Conservation (phyloP, 2,888 invertebrate species). For the Achlya flavicornis region DNA sequence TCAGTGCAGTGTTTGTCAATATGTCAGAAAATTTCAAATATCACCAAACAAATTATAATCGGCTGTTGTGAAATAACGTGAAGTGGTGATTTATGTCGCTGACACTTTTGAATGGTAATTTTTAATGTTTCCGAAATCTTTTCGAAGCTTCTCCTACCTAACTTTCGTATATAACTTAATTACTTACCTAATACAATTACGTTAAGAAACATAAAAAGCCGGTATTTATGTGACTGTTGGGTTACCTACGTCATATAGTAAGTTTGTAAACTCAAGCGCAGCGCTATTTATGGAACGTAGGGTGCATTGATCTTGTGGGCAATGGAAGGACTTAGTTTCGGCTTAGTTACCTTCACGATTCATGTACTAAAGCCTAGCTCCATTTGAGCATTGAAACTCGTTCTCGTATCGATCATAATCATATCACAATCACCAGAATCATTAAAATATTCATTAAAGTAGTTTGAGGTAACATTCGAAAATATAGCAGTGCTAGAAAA, state of each 20-base stretch:
- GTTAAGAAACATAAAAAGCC: background rate
- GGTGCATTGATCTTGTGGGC: conserved; percentile 64
- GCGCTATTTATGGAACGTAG: conserved; percentile 59
- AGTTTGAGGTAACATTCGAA: background rate
- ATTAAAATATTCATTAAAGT: background rate
- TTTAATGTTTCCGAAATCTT: no score
- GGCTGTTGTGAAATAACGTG: background rate
- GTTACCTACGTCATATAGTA: conserved; percentile 15
- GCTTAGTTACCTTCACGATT: background rate
- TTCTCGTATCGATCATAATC: background rate
- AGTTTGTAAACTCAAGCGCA: conserved; percentile 27
- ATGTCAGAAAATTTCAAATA: conserved; percentile 4
- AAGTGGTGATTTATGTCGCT: background rate
- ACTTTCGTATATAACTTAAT: no score
- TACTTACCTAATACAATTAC: no score
- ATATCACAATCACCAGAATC: background rate
- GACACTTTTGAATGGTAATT: no score
- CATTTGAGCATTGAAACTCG: conserved; percentile 8
- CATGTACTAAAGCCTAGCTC: background rate
- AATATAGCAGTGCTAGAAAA: background rate
- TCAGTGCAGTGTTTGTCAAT: background rate
- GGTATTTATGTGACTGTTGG: background rate
- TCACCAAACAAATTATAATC: background rate
- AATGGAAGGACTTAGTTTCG: conserved; percentile 20
- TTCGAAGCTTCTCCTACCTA: no score